Evolutionary conservation across 1,140 invertebrate species (phyloP), one percentile per base, ranked within the genome.

Genomic region (Diabrotica virgifera): DNA sequence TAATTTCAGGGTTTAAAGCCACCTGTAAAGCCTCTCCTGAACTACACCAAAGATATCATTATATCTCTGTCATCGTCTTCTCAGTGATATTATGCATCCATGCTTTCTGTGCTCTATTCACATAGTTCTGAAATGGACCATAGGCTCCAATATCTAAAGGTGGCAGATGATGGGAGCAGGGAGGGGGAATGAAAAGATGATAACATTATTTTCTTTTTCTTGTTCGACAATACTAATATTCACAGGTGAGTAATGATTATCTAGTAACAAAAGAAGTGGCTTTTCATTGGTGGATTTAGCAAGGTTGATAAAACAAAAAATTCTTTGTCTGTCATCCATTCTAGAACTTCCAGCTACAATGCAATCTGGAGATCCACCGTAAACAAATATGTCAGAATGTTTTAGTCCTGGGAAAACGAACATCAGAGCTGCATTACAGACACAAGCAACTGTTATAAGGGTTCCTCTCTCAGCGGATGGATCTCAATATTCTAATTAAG

Each of bases 131-230:
- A 10, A 81, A 78, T 6, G 78, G 75, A 0, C 71, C 74, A 69
- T 67, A 80, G 5, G 81, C 24, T 6, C 66, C 60, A 5, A 72
- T 55, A 64, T 82, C 81, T 3, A 83, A 69, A 2, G 79, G 81
- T 62, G 81, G 80, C 12, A 81, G 63, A 64, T 79, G 76, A 62
- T 80, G 79, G 35, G 74, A 75, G 38, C 71, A 72, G 56, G 77
- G 6, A 78, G 78, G 6, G 76, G 76, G 11, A 82, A 68, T 12
- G 79, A 76, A 6, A 81, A 65, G 64, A 81, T 54, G 6, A 74
- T 66, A n/a, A 81, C 70, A 6, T 73, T 72, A 68, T 76, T 75
- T 24, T 74, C 70, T 65, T 70, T 69, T 4, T 73, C 74, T 36
- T 67, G 61, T 59, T 70, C 52, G 8, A 76, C 9, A 10, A 65